phyloP scores from a whole-genome alignment of 2,113 vertebrate genomes.

The Galbula dea region DNA sequence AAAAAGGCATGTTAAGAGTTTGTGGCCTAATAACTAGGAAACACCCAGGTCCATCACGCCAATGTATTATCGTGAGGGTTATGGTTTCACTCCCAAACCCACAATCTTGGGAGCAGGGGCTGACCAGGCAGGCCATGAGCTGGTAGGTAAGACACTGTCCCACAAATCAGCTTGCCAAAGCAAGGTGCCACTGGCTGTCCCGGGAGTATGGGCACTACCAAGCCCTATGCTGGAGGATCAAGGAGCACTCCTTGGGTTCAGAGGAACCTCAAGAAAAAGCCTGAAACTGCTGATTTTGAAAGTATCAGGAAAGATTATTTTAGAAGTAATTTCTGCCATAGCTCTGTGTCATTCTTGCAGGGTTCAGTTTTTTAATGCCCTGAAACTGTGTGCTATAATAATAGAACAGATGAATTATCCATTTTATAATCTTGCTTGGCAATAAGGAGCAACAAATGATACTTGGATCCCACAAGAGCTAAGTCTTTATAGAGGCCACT shows the following conservation, averaged over 20 bases:
- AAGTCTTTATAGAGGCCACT: not conserved
- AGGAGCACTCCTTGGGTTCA: not conserved
- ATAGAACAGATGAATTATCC: not conserved
- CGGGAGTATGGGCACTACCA: not conserved
- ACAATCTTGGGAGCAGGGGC: not conserved
- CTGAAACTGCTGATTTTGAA: not conserved
- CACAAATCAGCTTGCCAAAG: not conserved
- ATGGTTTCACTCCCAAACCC: not conserved
- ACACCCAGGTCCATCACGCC: not conserved
- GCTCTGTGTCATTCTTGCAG: not conserved
- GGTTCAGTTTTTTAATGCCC: not conserved
- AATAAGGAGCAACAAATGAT: not conserved
- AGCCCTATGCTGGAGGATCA: rapidly evolving
- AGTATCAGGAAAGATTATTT: not conserved
- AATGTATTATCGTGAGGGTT: not conserved
- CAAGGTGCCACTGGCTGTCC: not conserved
- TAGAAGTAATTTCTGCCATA: not conserved
- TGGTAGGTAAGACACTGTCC: not conserved
- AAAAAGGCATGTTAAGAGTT: not conserved
- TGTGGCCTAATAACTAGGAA: not conserved
- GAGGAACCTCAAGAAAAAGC: not conserved
- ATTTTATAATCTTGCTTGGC: not conserved
- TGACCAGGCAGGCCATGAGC: not conserved
- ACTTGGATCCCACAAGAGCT: not conserved
- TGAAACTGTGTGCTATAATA: not conserved